These are phyloP conservation scores for Rhinoraja longicauda DNA, from an alignment of 2,797 vertebrate genomes.

Conservation along the genomic window DNA sequence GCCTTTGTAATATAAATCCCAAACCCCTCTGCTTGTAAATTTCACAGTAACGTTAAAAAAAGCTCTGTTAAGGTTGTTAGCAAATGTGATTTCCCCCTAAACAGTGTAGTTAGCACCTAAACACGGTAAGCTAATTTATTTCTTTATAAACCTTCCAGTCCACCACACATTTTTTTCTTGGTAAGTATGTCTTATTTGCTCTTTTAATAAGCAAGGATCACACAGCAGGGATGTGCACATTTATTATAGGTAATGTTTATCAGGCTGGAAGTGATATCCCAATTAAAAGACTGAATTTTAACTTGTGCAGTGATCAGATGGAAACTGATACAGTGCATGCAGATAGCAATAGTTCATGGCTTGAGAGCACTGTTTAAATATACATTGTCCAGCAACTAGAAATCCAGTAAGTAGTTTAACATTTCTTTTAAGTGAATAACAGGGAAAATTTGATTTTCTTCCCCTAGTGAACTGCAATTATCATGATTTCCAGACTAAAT, in stretches of 20 bases:
- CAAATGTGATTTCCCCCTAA: not conserved
- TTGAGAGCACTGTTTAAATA: not conserved
- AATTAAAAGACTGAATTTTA: slow-evolving; percentile 27
- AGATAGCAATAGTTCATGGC: not conserved
- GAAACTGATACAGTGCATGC: not conserved
- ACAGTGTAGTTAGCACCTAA: not conserved
- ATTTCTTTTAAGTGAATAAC: no score
- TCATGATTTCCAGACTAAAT: no score
- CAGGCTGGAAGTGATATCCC: not conserved
- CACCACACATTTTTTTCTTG: not conserved
- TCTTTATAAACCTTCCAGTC: not conserved
- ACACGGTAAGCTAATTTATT: slow-evolving; percentile 3
- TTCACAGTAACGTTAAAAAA: not conserved
- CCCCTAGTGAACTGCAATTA: no score
- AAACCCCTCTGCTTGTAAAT: no score
- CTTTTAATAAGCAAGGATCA: not conserved
- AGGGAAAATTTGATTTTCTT: no score
- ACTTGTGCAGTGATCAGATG: not conserved
- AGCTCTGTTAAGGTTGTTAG: not conserved
- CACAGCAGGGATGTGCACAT: not conserved
- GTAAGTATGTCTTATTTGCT: not conserved
- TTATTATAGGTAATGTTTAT: not conserved
- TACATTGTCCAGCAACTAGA: not conserved
- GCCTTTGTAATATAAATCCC: not conserved
- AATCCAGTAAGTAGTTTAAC: no score